A percentile compares a stretch with the other conserved stretches of the same genome.
phyloP scores from a whole-genome alignment of 2,113 vertebrate species.

The Xenopus borealis region DNA sequence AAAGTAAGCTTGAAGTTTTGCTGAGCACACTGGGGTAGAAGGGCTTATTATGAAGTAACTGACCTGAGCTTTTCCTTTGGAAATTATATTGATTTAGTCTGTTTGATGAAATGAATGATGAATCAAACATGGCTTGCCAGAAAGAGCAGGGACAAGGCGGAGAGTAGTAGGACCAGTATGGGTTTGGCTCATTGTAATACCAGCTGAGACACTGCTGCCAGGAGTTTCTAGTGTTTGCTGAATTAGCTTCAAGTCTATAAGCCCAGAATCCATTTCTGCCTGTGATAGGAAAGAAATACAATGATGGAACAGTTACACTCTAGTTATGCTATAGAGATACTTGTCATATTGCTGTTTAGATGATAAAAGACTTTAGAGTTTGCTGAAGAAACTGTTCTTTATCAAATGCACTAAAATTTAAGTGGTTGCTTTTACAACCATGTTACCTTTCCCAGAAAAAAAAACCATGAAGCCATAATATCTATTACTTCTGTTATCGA shows the following conservation, averaged over 20 bases:
- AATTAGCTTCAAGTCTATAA: constrained; percentile 27
- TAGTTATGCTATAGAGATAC: no score
- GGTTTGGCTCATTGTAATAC: constrained; percentile 14
- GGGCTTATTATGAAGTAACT: not conserved
- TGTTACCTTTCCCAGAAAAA: no score
- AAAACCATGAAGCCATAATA: no score
- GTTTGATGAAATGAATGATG: not conserved
- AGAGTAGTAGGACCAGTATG: constrained; percentile 4
- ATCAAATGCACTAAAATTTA: no score
- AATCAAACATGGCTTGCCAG: constrained; percentile 18
- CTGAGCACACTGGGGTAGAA: no score
- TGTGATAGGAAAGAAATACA: not conserved
- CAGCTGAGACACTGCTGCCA: constrained; percentile 11
- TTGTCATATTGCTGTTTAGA: no score
- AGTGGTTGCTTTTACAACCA: no score
- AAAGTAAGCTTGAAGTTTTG: no score
- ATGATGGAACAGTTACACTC: no score
- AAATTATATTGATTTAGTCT: not conserved
- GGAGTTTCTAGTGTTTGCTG: not conserved
- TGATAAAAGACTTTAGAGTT: no score
- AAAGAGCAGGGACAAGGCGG: constrained; percentile 16
- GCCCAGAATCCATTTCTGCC: constrained; percentile 22
- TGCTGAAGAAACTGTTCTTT: no score
- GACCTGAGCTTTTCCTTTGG: constrained; percentile 19
- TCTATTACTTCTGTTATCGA: no score